phyloP scores from a whole-genome alignment of 1,140 invertebrate genomes.

The Pachypsylla venusta region DNA sequence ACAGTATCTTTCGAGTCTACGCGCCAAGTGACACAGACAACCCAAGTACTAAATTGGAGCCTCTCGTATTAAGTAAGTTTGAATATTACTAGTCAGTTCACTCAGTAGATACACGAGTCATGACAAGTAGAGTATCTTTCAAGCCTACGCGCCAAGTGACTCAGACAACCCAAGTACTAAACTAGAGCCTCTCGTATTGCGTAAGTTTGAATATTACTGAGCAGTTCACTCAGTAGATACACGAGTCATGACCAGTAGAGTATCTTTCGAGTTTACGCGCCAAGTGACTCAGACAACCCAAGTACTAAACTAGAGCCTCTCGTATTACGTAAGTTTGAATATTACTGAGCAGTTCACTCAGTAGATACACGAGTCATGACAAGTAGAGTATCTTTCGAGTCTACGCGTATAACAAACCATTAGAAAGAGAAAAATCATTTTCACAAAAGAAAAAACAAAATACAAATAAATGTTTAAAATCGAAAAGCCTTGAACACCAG shows the following conservation, averaged over 20 bases:
- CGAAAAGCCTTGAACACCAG: too few relatives aligned
- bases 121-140: not conserved
- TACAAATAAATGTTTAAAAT: too few relatives aligned
- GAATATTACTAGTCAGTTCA: too few relatives aligned
- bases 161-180: not conserved
- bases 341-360: too few relatives aligned
- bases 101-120: not conserved
- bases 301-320: not conserved
- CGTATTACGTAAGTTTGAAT: not conserved
- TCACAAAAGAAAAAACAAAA: too few relatives aligned
- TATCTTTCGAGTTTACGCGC: not conserved
- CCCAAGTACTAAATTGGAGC: not conserved
- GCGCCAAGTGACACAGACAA: not conserved
- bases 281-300: not conserved
- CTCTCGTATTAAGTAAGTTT: not conserved
- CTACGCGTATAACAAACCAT: too few relatives aligned
- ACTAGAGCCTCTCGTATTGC: not conserved
- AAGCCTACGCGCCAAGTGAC: not conserved
- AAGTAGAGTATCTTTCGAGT: too few relatives aligned
- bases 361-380: too few relatives aligned
- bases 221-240: too few relatives aligned
- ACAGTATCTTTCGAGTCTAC: not conserved
- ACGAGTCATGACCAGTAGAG: not conserved
- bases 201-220: too few relatives aligned
- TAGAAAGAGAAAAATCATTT: too few relatives aligned